Evolutionary conservation across 2,797 vertebrate species (phyloP).

Genomic region (Microhierax caerulescens): DNA sequence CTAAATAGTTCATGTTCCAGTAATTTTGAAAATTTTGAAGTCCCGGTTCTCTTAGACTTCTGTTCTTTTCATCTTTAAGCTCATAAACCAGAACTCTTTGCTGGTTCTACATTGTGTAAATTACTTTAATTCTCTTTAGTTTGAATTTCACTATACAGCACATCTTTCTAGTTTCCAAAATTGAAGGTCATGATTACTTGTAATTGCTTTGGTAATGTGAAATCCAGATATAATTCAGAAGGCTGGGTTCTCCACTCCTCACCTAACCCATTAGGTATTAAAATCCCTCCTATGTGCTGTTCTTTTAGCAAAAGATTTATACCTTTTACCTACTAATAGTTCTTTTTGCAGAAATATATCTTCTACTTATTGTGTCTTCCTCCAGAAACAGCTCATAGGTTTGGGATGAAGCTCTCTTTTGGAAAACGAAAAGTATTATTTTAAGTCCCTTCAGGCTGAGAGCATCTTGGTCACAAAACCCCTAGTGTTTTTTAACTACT

Average conservation of each 20-base stretch:
- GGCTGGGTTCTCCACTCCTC: neutral
- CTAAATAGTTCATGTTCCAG: neutral
- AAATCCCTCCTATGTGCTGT: neutral
- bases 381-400: neutral
- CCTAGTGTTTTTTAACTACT: neutral
- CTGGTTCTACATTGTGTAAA: neutral
- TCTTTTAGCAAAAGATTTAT: neutral
- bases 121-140: neutral
- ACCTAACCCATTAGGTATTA: neutral
- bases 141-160: neutral
- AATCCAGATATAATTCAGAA: neutral
- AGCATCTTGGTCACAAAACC: neutral
- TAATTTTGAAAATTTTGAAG: neutral
- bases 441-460: neutral
- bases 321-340: neutral
- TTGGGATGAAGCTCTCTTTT: neutral
- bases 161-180: rapidly evolving
- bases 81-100: neutral
- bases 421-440: neutral
- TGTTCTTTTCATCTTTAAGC: neutral
- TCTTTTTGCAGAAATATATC: neutral
- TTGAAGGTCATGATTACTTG: neutral
- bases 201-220: neutral
- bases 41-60: neutral
- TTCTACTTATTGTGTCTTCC: neutral